Evolutionary conservation across 2,113 vertebrate species (phyloP), one percentile per base, ranked within the genome.

Genomic region (Hippoglossus stenolepis): DNA sequence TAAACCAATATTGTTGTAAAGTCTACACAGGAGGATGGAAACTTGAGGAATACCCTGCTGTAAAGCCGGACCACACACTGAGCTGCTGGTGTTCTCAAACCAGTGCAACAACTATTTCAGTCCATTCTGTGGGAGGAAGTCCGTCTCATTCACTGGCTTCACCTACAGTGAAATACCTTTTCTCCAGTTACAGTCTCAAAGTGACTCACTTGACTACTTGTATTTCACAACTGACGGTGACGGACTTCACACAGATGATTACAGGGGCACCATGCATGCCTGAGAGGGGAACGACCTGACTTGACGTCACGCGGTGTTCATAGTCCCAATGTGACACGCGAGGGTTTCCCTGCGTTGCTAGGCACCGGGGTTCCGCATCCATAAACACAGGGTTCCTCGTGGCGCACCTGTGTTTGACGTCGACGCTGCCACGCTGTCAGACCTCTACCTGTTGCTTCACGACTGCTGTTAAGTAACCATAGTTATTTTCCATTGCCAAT

Each of bases 301-400:
- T 80, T 92, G 90, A 94, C 91, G 85, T 94, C 93, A 95, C 47
- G 0, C 20, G 0, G 1, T 1, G 80, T 79, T 76, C 73, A 73
- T 31, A 89, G 76, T 86, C 60, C 82, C 82, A 35, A 67, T 63
- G 66, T 38, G 79, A 51, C 47, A 87, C 84, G 86, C n/a, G 73
- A 93, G 93, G 93, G 80, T 84, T 93, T 91, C 93, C 94, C 88
- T 86, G 3, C 1, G 93, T 94, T 91, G 91, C 94, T 85, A 92
- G 87, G 94, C 73, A 38, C 54, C 87, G 40, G 87, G 82, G 63
- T 76, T 88, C 80, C 86, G 43, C 84, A 28, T 86, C 79, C 68
- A 69, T 86, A 91, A 94, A 93, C 91, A 94, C 1, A 45, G 75
- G 80, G 35, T 88, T 92, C 90, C 84, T 83, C 74, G 59, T 60